Conservation (phyloP, 2,888 invertebrate species). For the Cerastis rubricosa region DNA sequence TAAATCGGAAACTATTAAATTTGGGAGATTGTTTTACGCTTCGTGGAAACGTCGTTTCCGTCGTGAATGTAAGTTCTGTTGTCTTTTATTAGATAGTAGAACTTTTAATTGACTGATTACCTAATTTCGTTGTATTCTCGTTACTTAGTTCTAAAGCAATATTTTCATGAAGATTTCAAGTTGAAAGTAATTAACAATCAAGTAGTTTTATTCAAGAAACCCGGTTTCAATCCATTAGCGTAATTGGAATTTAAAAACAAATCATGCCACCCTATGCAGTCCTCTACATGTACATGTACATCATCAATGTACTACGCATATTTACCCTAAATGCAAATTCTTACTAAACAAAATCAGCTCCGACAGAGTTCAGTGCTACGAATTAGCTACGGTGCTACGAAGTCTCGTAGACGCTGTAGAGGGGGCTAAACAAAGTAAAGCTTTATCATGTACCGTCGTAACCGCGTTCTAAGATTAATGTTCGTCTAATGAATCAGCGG, state of each 20-base stretch:
- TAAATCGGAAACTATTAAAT: conserved; percentile 53
- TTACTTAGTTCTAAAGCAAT: conserved; percentile 21
- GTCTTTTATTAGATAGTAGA: conserved; percentile 36
- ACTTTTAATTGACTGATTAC: conserved; percentile 48
- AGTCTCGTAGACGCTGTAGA: conserved; percentile 59
- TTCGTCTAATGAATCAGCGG: conserved; percentile 86
- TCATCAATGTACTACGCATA: background rate
- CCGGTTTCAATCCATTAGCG: background rate
- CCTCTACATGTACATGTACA: background rate
- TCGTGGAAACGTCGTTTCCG: conserved; percentile 25
- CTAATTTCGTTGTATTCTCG: conserved; percentile 30
- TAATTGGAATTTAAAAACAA: background rate
- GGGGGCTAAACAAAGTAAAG: conserved; percentile 77
- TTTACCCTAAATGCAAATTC: conserved; percentile 19
- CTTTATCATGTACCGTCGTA: conserved; percentile 75
- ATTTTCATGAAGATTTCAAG: conserved; percentile 4
- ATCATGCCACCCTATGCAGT: background rate
- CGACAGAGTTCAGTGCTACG: conserved; percentile 43
- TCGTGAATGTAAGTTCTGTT: conserved; percentile 22
- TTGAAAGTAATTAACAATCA: background rate
- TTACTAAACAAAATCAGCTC: conserved; percentile 17
- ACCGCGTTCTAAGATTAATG: conserved; percentile 84
- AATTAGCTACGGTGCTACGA: conserved; percentile 58
- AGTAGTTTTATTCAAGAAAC: background rate
- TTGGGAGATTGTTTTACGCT: conserved; percentile 43